Evolutionary conservation across 2,888 invertebrate genomes (phyloP).

Genomic region (Piscicola geometra): DNA sequence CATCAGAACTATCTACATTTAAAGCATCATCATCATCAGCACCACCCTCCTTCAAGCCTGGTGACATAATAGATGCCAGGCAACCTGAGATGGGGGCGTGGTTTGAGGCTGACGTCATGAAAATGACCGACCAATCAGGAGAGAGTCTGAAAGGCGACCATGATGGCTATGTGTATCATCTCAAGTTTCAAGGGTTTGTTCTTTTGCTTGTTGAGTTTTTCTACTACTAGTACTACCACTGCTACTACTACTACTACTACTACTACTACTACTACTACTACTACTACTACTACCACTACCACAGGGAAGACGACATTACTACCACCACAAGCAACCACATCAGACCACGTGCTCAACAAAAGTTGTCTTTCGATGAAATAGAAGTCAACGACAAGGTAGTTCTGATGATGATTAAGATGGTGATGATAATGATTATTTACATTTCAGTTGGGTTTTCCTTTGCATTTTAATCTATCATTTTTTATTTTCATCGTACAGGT

Average conservation of each 20-base stretch:
- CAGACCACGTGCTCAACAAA: constrained; percentile 66
- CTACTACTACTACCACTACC: constrained; percentile 40
- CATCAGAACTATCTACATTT: no score
- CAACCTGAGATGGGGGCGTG: constrained; percentile 67
- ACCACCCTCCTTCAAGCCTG: constrained; percentile 52
- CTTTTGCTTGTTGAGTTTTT: background rate
- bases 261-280: constrained; percentile 2
- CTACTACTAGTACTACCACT: no score
- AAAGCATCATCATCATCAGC: no score
- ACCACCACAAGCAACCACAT: constrained; percentile 57
- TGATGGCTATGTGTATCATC: constrained; percentile 49
- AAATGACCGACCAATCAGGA: constrained; percentile 23
- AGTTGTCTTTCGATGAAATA: constrained; percentile 61
- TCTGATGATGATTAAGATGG: no score
- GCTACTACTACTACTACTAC: background rate
- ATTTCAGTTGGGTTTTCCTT: no score
- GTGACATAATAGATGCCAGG: constrained; percentile 67
- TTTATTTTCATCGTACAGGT: constrained; percentile 57
- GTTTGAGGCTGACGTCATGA: constrained; percentile 65
- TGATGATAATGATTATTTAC: no score
- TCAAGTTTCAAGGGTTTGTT: constrained; percentile 53
- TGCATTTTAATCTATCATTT: no score
- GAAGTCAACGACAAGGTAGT: constrained; percentile 59
- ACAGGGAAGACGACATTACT: constrained; percentile 50
- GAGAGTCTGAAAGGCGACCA: background rate